These are phyloP conservation scores for Limnothrissa miodon DNA, from an alignment of 2,113 vertebrate genomes.

Conservation along the genomic window DNA sequence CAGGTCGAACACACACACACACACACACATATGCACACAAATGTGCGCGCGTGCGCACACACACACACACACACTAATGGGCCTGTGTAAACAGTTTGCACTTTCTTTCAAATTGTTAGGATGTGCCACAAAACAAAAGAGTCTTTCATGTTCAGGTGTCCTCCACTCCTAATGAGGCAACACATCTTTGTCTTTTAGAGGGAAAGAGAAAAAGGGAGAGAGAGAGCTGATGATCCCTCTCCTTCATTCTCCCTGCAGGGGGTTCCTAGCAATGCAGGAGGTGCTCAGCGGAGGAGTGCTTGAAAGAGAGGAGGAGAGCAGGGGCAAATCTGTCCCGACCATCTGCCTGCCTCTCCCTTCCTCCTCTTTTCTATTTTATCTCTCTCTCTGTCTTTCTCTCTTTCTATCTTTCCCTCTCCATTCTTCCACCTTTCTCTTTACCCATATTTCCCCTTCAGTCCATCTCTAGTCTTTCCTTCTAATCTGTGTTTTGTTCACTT, in stretches of 20 bases:
- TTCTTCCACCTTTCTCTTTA: neutral
- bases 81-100: neutral
- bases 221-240: neutral
- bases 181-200: constrained; percentile 23
- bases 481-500: no score
- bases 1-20: neutral
- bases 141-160: constrained; percentile 38
- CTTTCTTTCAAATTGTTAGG: constrained; percentile 43
- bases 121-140: constrained; percentile 50
- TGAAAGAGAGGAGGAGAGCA: constrained; percentile 1
- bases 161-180: constrained; percentile 48
- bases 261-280: neutral
- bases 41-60: constrained; percentile 2
- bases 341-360: neutral
- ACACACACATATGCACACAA: constrained; percentile 2
- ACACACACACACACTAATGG: neutral
- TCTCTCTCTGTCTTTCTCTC: neutral
- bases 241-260: neutral
- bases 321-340: neutral
- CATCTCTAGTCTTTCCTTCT: neutral
- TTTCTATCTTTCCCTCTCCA: neutral
- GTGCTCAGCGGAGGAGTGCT: neutral
- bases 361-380: neutral
- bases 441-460: constrained; percentile 4
- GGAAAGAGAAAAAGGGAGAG: neutral